Percentiles rank a stretch among this genome's conserved stretches.
These are phyloP conservation scores for Amblyopsis rosae DNA, from an alignment of 2,113 vertebrate species.

Conservation along the genomic window DNA sequence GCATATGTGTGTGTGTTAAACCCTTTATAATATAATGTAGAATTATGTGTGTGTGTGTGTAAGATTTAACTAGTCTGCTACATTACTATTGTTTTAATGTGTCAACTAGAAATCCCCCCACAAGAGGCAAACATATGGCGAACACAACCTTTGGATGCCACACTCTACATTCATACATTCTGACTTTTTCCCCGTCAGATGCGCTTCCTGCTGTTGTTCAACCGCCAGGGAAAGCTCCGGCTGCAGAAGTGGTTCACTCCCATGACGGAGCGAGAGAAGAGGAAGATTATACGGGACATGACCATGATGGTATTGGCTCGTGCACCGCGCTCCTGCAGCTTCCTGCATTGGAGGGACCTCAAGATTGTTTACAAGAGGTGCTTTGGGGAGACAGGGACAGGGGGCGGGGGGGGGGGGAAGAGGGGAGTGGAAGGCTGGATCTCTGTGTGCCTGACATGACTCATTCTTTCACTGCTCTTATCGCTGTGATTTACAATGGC, in stretches of 20 bases:
- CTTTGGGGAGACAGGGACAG: not conserved
- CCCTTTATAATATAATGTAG: not conserved
- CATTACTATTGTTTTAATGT: no score
- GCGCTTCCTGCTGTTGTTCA: constrained; percentile 91
- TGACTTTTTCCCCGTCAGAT: constrained; percentile 72
- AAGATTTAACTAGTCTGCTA: no score
- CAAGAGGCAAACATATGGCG: not conserved
- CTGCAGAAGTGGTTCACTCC: constrained; percentile 92
- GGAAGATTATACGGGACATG: constrained; percentile 88
- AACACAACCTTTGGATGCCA: not conserved
- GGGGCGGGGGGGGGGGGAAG: not conserved
- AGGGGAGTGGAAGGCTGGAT: not conserved
- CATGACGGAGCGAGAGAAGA: constrained; percentile 85
- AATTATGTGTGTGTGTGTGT: no score
- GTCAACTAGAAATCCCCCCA: not conserved
- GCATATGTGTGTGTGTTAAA: not conserved
- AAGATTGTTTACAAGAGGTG: constrained; percentile 96
- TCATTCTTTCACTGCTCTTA: not conserved
- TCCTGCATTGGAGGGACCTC: constrained; percentile 91
- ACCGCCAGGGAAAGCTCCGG: constrained; percentile 91
- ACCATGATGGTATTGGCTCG: constrained; percentile 82
- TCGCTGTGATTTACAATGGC: not conserved
- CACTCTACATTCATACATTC: not conserved
- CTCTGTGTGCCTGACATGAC: not conserved
- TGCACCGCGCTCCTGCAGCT: constrained; percentile 83